Evolutionary conservation across 2,113 vertebrate genomes (phyloP).

Genomic region (Myocastor coypus): DNA sequence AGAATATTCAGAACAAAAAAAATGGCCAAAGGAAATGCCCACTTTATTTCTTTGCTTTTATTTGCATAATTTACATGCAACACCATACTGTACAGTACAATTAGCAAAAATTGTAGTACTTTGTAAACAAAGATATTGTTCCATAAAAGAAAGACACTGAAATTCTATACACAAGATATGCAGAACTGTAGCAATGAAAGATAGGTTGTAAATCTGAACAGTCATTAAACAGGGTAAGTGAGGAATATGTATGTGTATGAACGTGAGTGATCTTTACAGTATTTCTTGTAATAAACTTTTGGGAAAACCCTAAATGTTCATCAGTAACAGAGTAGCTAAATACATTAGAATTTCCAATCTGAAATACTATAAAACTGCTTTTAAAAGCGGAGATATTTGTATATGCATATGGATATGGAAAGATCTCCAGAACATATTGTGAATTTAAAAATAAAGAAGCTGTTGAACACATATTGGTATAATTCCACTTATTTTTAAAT

Average conservation of each 20-base stretch:
- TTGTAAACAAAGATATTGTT: background rate
- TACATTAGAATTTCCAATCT: background rate
- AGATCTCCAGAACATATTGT: background rate
- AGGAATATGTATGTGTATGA: background rate
- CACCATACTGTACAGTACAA: background rate
- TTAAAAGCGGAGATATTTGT: background rate
- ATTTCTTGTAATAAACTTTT: background rate
- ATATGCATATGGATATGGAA: background rate
- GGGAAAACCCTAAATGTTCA: background rate
- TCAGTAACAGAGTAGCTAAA: background rate
- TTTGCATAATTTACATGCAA: background rate
- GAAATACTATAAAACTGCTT: slow-evolving; percentile 26
- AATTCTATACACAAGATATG: background rate
- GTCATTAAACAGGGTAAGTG: background rate
- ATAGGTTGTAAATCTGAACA: background rate
- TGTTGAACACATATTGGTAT: background rate
- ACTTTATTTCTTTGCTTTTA: background rate
- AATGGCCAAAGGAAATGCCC: background rate
- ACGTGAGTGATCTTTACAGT: background rate
- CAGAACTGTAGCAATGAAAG: background rate
- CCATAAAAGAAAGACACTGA: background rate
- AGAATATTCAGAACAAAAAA: background rate
- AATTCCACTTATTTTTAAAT: background rate
- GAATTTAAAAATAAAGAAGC: slow-evolving; percentile 34
- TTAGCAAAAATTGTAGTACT: background rate